phyloP scores from a whole-genome alignment of 92 coral and sea anemone genomes.

The Blastomussa wellsi region DNA sequence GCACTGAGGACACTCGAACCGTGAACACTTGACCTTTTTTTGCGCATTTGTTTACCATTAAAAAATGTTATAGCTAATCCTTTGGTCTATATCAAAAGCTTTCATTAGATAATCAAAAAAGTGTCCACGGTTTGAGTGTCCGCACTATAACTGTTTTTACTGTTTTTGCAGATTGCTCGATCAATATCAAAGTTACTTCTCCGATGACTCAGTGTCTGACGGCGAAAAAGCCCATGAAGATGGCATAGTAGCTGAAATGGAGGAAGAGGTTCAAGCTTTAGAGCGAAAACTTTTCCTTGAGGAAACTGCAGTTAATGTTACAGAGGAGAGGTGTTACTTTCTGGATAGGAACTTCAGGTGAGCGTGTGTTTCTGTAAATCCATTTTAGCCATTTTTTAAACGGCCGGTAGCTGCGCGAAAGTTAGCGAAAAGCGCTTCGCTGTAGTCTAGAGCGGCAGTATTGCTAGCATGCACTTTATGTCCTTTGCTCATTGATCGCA shows the following conservation, averaged over 20 bases:
- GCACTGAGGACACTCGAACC: too few relatives aligned
- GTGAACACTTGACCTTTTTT: too few relatives aligned
- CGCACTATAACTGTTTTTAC: neutral
- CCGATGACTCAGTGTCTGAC: neutral
- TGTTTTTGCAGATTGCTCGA: neutral
- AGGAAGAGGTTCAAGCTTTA: constrained; percentile 10
- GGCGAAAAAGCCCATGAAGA: neutral
- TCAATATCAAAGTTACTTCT: neutral
- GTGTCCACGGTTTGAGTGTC: too few relatives aligned
- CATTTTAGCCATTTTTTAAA: neutral
- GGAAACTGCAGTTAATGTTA: constrained; percentile 6
- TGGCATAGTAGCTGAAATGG: neutral
- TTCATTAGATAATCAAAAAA: too few relatives aligned
- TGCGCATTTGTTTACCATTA: too few relatives aligned
- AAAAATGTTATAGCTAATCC: too few relatives aligned
- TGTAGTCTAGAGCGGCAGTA: too few relatives aligned
- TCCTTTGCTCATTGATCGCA: too few relatives aligned
- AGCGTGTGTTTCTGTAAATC: neutral
- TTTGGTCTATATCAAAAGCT: too few relatives aligned
- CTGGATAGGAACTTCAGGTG: neutral
- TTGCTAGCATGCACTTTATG: too few relatives aligned
- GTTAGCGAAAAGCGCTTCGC: too few relatives aligned
- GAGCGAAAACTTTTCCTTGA: constrained; percentile 27
- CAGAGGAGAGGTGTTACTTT: constrained; percentile 9
- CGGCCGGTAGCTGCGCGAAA: too few relatives aligned